Percentiles rank a stretch among this genome's conserved stretches.
These are phyloP conservation scores for Branchinecta lynchi DNA, from an alignment of 1,140 invertebrate genomes.

Conservation along the genomic window DNA sequence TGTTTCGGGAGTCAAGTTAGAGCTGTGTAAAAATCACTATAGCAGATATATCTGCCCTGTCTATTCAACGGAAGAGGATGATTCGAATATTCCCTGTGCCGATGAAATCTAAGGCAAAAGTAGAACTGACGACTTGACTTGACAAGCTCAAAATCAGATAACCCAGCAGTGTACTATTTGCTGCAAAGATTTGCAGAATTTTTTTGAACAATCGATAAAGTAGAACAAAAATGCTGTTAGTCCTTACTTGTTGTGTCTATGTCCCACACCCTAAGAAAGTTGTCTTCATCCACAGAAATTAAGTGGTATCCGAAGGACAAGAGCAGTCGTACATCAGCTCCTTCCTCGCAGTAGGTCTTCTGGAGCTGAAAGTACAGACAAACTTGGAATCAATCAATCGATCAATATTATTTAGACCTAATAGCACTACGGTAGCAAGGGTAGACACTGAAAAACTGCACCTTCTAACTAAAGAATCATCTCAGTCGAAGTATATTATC, in stretches of 20 bases:
- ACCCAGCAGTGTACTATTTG: too few relatives aligned
- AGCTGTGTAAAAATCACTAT: too few relatives aligned
- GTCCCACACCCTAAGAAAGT: constrained; percentile 67
- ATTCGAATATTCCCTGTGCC: too few relatives aligned
- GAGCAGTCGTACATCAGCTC: constrained; percentile 52
- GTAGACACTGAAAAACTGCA: not conserved
- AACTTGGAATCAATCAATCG: not conserved
- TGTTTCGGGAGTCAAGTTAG: too few relatives aligned
- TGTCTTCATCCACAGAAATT: constrained; percentile 65
- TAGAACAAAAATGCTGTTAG: not conserved
- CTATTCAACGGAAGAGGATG: too few relatives aligned
- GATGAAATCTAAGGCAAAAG: too few relatives aligned
- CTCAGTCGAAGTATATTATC: too few relatives aligned
- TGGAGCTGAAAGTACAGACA: constrained; percentile 38
- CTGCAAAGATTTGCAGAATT: too few relatives aligned
- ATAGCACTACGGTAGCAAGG: not conserved
- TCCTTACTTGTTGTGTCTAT: constrained; percentile 47
- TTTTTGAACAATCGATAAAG: not conserved
- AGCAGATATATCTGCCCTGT: too few relatives aligned
- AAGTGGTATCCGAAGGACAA: constrained; percentile 72
- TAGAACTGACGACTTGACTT: too few relatives aligned
- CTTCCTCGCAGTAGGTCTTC: constrained; percentile 63
- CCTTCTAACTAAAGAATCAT: too few relatives aligned
- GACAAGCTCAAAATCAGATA: too few relatives aligned
- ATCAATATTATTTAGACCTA: constrained; percentile 8